Evolutionary conservation across 2,888 invertebrate genomes (phyloP), one percentile per base, ranked within the genome.

Genomic region (Luffia ferchaultella): DNA sequence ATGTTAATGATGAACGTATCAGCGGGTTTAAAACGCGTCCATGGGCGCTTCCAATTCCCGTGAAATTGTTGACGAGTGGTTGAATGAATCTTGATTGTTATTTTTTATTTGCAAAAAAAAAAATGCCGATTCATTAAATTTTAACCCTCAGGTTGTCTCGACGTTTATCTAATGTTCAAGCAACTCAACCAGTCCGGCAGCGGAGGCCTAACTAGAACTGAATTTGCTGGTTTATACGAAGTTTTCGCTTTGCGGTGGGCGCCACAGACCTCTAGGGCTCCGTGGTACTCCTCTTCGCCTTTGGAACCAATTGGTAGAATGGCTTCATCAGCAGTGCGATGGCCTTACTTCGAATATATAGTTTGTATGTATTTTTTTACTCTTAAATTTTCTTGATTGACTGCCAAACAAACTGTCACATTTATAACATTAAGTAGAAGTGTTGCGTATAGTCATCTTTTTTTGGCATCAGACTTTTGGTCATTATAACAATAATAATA

Each of bases 101-200:
- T n/a, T n/a, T n/a, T n/a, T n/a, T n/a, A n/a, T n/a, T n/a, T n/a
- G n/a, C n/a, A n/a, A n/a, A n/a, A n/a, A n/a, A 12, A 30, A 30
- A 7, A 12, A 30, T 30, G 12, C 30, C 30, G 12, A 30, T 30
- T 7, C 12, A 18, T 15, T 43, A 41, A 17, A 17, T 12, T 5
- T 44, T 20, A 18, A 16, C 1, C 51, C 66, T 17, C 68, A 92
- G 92, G 85, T 53, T 85, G 87, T 2, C 77, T 89, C 55, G 93
- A 95, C 67, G 87, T 91, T 5, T 89, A 93, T 61, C 76, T 95
- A 56, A 91, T 92, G 85, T 95, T 93, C 76, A 91, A 91, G 66
- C 89, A 91, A 53, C 78, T 95, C 57, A 93, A 95, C 71, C 76
- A 80, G 40, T 88, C 89, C 0, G 85, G 86, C 2, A 86, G 85